Evolutionary conservation across 2,888 invertebrate species (phyloP), one percentile per base, ranked within the genome.

Genomic region (Oasisia sp.): DNA sequence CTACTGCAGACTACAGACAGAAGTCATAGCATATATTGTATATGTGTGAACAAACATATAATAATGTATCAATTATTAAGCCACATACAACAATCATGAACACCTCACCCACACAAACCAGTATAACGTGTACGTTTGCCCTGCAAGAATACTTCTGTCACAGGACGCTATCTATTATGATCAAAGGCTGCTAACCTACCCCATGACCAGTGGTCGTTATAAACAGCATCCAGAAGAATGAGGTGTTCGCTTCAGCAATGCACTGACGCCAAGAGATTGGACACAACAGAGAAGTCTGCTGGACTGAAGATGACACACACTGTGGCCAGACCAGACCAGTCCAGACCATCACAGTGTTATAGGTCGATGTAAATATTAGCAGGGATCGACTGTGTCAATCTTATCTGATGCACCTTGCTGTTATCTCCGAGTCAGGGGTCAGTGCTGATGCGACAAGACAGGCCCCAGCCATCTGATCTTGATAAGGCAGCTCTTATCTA

Each of bases 331-430:
- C 11, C 14, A 8, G 14, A 56, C 14, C 56, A 56, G 56, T 9
- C 14, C 2, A 14, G 56, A 56, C 74, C 19, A 74, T 14, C 74
- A 74, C 27, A 56, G 74, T 74, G 74, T 7, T 74, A 27, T 27
- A 74, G 74, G 74, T n/a, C 19, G 27, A 74, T 74, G 74, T 74
- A 19, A 74, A 74, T 74, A 74, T 74, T n/a, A 74, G 27, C 14
- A 7, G 27, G 74, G n/a, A 74, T 27, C 56, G 19, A 56, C 56
- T 56, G 56, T 14, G 11, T 11, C 74, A 74, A 74, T 74, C 74
- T 74, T 74, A 74, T 74, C 74, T 74, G 74, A 74, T 74, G 74
- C 74, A 74, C 74, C 27, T 74, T 74, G 74, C 74, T 74, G 74
- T n/a, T 27, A 74, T 74, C 74, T 74, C 27, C 5, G 0, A 14